A percentile compares a stretch with the other conserved stretches of the same genome.
Conservation (phyloP, 2,797 vertebrate genomes). For the Mustela erminea region DNA sequence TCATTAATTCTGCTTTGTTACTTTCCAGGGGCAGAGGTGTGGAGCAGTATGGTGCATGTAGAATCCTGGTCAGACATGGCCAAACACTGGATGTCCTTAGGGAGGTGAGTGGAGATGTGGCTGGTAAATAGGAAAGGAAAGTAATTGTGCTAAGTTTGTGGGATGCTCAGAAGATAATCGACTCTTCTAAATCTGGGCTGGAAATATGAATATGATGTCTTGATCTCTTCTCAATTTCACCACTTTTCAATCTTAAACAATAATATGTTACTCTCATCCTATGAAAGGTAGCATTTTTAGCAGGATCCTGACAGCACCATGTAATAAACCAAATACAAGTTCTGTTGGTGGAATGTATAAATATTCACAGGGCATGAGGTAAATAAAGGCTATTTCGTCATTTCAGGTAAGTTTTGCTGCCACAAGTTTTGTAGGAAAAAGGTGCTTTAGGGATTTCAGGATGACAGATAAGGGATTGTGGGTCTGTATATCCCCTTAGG, state of each 20-base stretch:
- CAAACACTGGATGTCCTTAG: neutral
- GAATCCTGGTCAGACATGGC: too few relatives aligned
- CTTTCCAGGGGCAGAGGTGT: neutral
- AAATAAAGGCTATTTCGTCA: neutral
- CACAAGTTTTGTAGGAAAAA: neutral
- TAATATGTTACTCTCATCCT: neutral
- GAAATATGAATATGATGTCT: neutral
- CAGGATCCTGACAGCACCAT: neutral
- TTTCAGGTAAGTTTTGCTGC: neutral
- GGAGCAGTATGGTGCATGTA: rapidly evolving
- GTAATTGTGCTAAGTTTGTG: neutral
- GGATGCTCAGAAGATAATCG: neutral
- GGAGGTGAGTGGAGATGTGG: neutral
- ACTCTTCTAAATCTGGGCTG: neutral
- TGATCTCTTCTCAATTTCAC: neutral
- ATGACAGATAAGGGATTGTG: neutral
- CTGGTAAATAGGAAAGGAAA: neutral
- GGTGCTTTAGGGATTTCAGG: neutral
- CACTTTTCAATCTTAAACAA: neutral
- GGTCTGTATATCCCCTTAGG: neutral
- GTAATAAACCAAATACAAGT: neutral
- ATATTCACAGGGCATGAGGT: neutral
- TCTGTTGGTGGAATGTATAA: neutral
- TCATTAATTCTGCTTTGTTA: neutral
- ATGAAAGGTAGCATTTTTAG: neutral